These are phyloP conservation scores for Oryzias celebensis DNA, from an alignment of 2,113 vertebrate genomes.

Conservation along the genomic window DNA sequence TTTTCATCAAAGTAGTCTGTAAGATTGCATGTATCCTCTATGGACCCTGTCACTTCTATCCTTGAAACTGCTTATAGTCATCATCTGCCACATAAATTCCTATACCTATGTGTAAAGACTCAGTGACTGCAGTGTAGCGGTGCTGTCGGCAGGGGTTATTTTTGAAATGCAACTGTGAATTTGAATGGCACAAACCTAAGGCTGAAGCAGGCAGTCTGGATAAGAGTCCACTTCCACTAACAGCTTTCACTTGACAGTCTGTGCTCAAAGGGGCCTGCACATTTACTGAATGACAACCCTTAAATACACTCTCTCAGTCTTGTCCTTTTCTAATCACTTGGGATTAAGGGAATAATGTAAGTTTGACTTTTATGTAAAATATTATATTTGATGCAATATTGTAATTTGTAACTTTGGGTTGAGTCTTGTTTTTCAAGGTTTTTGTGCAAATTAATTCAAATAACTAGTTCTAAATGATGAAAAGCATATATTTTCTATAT, in stretches of 20 bases:
- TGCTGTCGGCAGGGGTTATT: conserved; percentile 16
- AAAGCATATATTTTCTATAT: no score
- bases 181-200: conserved; percentile 16
- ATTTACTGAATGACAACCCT: conserved; percentile 8
- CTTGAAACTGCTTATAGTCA: conserved; percentile 10
- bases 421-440: no score
- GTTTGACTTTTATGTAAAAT: neutral
- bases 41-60: conserved; percentile 12
- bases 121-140: conserved; percentile 16
- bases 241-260: conserved; percentile 1
- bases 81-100: conserved; percentile 28
- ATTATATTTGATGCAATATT: neutral
- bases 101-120: conserved; percentile 22
- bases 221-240: conserved; percentile 18
- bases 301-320: neutral
- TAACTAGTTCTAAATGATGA: no score
- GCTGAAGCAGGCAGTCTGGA: conserved; percentile 27
- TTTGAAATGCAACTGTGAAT: conserved; percentile 32
- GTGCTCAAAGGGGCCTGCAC: neutral
- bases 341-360: neutral
- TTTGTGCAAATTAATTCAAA: no score
- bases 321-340: neutral
- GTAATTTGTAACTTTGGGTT: no score
- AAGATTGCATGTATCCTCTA: conserved; percentile 9
- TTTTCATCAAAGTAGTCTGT: neutral